These are phyloP conservation scores for Ormyrus rosae DNA, from an alignment of 2,888 invertebrate species.

Conservation along the genomic window DNA sequence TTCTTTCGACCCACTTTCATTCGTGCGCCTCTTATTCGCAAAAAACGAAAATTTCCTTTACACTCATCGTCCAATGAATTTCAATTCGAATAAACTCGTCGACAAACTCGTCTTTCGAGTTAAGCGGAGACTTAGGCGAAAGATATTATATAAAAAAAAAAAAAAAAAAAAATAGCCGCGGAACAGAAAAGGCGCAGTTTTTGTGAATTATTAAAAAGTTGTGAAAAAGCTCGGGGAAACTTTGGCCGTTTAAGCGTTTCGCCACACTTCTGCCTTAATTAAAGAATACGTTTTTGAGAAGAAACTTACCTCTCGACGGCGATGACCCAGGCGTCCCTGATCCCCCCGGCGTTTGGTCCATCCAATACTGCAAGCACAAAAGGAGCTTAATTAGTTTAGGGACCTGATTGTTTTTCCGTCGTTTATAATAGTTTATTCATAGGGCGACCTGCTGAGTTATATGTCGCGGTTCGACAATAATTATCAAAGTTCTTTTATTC, in stretches of 20 bases:
- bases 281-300: constrained; percentile 21
- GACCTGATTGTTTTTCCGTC: background rate
- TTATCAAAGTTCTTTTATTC: too few relatives aligned
- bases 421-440: background rate
- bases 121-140: too few relatives aligned
- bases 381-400: constrained; percentile 47
- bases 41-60: too few relatives aligned
- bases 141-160: too few relatives aligned
- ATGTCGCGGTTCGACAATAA: too few relatives aligned
- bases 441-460: too few relatives aligned
- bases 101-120: too few relatives aligned
- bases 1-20: too few relatives aligned
- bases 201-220: constrained; percentile 49
- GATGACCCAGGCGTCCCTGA: constrained; percentile 98
- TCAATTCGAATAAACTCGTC: too few relatives aligned
- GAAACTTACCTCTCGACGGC: constrained; percentile 94
- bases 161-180: too few relatives aligned
- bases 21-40: too few relatives aligned
- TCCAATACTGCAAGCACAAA: constrained; percentile 72
- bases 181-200: background rate
- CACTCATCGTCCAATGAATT: too few relatives aligned
- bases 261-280: constrained; percentile 3
- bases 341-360: constrained; percentile 71
- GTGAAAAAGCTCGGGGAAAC: constrained; percentile 13
- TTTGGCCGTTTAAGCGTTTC: constrained; percentile 19